Percentiles rank a stretch among this genome's conserved stretches.
Evolutionary conservation across 2,888 invertebrate species (phyloP).

Genomic region (Lissonota sp.): DNA sequence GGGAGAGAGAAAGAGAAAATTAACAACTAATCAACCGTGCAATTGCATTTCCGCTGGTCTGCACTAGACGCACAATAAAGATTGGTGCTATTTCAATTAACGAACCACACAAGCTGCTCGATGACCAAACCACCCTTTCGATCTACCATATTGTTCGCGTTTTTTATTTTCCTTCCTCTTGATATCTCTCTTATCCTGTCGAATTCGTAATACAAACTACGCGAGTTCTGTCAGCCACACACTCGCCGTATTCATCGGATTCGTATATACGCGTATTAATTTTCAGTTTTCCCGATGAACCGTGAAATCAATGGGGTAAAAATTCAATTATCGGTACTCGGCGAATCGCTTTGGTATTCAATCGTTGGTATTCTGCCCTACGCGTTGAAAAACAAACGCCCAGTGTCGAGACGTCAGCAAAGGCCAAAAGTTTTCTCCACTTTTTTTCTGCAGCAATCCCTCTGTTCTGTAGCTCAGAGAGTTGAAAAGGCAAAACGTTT

Average conservation of each 20-base stretch:
- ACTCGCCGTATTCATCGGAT: conserved; percentile 2
- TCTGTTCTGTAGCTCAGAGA: not conserved
- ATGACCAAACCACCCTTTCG: conserved; percentile 12
- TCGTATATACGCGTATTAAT: conserved; percentile 12
- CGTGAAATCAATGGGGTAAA: conserved; percentile 34
- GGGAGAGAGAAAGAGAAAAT: conserved; percentile 28
- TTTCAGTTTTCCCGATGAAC: conserved; percentile 30
- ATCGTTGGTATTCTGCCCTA: not conserved
- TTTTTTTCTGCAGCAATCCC: conserved; percentile 1
- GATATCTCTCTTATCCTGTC: not conserved
- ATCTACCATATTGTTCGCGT: not conserved
- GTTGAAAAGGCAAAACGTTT: conserved; percentile 51
- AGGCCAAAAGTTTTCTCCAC: conserved; percentile 29
- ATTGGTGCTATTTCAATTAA: conserved; percentile 48
- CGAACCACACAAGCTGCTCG: not conserved
- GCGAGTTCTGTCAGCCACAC: conserved; percentile 28
- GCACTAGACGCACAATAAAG: conserved; percentile 41
- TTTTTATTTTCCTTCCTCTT: conserved; percentile 4
- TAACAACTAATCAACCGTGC: conserved; percentile 62
- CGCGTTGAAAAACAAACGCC: conserved; percentile 24
- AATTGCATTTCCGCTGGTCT: conserved; percentile 58
- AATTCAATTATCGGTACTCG: conserved; percentile 26
- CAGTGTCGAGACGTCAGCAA: conserved; percentile 33
- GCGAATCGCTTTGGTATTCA: not conserved
- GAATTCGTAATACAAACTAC: conserved; percentile 8